phyloP scores from a whole-genome alignment of 2,888 invertebrate species.

The Hypomecis atomaria region DNA sequence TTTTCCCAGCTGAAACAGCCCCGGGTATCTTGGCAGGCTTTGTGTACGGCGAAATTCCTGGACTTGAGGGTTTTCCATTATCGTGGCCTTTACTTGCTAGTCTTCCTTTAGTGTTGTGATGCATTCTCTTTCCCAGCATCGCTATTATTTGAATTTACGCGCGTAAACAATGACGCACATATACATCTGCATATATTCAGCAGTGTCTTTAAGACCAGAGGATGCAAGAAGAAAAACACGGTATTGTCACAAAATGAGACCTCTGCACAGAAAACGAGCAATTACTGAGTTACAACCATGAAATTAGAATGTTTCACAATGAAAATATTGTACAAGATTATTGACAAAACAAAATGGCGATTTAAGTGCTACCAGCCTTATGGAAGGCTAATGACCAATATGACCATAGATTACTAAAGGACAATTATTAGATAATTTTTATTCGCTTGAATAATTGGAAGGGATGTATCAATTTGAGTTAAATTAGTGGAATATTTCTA shows the following conservation, averaged over 20 bases:
- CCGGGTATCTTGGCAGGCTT: slow-evolving; percentile 79
- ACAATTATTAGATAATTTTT: too few relatives aligned
- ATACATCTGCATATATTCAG: slow-evolving; percentile 18
- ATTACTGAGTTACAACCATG: slow-evolving; percentile 12
- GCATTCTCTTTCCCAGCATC: slow-evolving; percentile 82
- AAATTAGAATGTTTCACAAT: not conserved
- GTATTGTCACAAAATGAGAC: not conserved
- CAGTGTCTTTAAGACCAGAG: not conserved
- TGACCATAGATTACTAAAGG: too few relatives aligned
- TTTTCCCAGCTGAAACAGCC: slow-evolving; percentile 72
- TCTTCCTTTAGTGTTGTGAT: slow-evolving; percentile 79
- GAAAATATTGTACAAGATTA: too few relatives aligned
- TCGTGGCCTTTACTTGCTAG: slow-evolving; percentile 81
- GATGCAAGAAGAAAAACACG: not conserved
- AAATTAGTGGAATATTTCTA: too few relatives aligned
- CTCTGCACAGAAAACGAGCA: slow-evolving; percentile 32
- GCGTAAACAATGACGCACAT: slow-evolving; percentile 60
- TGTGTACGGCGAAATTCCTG: slow-evolving; percentile 76
- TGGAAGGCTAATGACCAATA: too few relatives aligned
- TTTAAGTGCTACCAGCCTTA: too few relatives aligned
- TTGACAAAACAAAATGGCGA: slow-evolving; percentile 58
- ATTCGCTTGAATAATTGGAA: too few relatives aligned
- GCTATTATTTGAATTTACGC: slow-evolving; percentile 68
- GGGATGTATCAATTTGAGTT: too few relatives aligned
- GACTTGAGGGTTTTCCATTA: slow-evolving; percentile 79